Conservation (phyloP, 2,888 invertebrate genomes). For the Drosophila acutilabella region DNA sequence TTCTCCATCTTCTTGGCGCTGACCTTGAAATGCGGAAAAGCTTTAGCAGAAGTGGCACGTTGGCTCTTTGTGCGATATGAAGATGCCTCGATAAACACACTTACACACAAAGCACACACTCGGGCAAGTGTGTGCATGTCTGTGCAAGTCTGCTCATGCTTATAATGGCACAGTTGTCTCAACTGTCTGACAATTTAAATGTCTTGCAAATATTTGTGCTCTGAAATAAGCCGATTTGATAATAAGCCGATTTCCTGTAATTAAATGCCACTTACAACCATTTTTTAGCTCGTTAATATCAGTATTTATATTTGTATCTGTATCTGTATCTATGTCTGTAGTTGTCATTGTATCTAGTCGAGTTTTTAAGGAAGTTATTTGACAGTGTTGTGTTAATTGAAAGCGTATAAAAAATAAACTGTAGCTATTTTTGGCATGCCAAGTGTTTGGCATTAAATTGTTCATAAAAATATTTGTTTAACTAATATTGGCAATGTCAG, state of each 20-base stretch:
- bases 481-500: too few species aligned
- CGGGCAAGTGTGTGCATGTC: conserved; percentile 1
- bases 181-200: conserved; percentile 24
- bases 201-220: conserved; percentile 38
- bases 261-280: conserved; percentile 54
- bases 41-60: conserved; percentile 51
- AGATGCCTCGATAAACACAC: conserved; percentile 52
- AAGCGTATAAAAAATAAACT: conserved; percentile 11
- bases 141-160: conserved; percentile 15
- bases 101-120: conserved; percentile 14
- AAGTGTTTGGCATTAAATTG: neutral
- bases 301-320: conserved; percentile 9
- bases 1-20: conserved; percentile 48
- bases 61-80: conserved; percentile 36
- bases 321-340: conserved; percentile 17
- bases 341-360: conserved; percentile 1
- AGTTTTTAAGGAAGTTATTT: conserved; percentile 27
- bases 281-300: conserved; percentile 1
- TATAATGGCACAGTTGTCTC: conserved; percentile 34
- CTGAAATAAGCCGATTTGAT: conserved; percentile 50
- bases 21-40: conserved; percentile 67
- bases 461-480: too few species aligned
- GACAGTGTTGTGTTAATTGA: conserved; percentile 51
- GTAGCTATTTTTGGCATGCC: neutral
- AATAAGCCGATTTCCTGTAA: conserved; percentile 61